These are phyloP conservation scores for Drosophila pseudoananassae DNA, from an alignment of 1,140 invertebrate species.

Conservation along the genomic window DNA sequence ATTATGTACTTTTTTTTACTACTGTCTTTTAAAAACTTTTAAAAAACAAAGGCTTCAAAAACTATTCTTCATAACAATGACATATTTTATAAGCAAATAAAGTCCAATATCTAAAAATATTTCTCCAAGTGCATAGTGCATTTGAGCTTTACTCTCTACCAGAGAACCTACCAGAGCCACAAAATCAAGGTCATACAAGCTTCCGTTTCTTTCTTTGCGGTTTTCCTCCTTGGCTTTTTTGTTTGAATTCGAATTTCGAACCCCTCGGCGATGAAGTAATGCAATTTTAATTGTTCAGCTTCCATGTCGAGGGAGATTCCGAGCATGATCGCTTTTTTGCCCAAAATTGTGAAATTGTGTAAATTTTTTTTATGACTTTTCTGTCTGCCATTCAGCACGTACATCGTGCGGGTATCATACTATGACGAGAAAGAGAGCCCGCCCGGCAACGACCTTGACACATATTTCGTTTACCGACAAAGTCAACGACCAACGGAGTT, in stretches of 20 bases:
- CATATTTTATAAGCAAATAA: too few species aligned
- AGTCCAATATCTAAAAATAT: not conserved
- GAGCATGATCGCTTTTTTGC: slow-evolving; percentile 28
- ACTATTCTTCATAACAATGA: too few species aligned
- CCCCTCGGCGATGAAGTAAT: slow-evolving; percentile 44
- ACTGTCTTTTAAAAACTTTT: too few species aligned
- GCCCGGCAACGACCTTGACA: slow-evolving; percentile 62
- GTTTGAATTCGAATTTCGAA: slow-evolving; percentile 2
- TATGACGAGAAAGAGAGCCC: slow-evolving; percentile 18
- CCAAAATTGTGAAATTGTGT: slow-evolving; percentile 43
- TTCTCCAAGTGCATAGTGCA: slow-evolving; percentile 19
- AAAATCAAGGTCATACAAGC: slow-evolving; percentile 32
- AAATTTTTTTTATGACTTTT: slow-evolving; percentile 24
- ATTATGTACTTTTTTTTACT: too few species aligned
- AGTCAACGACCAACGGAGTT: slow-evolving; percentile 45
- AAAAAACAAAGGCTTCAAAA: too few species aligned
- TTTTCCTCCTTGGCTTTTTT: slow-evolving; percentile 17
- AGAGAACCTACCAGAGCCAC: slow-evolving; percentile 24
- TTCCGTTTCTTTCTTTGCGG: slow-evolving; percentile 35
- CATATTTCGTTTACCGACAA: slow-evolving; percentile 29
- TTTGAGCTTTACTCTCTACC: slow-evolving; percentile 15
- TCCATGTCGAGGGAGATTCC: slow-evolving; percentile 10
- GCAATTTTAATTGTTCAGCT: slow-evolving; percentile 54
- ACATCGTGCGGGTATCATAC: slow-evolving; percentile 26
- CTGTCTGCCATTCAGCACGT: slow-evolving; percentile 49